Evolutionary conservation across 2,113 vertebrate genomes (phyloP).

Genomic region (Pelecanoides urinatrix): DNA sequence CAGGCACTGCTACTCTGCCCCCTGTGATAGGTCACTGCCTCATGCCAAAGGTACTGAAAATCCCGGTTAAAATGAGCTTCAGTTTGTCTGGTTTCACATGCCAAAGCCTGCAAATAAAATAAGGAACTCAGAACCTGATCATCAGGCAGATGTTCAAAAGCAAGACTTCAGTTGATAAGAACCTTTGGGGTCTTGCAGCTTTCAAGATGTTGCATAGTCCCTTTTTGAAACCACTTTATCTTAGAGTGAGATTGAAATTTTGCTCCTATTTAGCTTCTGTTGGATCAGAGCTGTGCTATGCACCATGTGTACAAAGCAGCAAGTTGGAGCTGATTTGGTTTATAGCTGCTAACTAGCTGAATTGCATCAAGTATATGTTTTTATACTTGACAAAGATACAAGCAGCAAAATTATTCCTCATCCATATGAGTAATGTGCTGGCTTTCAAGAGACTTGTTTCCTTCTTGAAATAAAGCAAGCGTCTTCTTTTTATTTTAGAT

Average conservation of each 20-base stretch:
- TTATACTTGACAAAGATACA: background rate
- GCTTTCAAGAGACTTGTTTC: background rate
- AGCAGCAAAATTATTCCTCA: background rate
- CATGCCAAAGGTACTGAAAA: background rate
- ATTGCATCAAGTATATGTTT: background rate
- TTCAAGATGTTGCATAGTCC: background rate
- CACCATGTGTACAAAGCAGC: background rate
- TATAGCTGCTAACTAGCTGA: background rate
- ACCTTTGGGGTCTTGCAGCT: background rate
- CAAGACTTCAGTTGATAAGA: background rate
- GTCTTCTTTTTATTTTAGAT: constrained; percentile 70
- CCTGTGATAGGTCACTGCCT: background rate
- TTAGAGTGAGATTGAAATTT: background rate
- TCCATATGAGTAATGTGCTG: background rate
- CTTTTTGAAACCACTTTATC: background rate
- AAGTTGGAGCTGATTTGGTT: background rate
- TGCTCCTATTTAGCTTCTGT: background rate
- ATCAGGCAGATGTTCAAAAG: background rate
- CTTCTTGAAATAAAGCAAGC: background rate
- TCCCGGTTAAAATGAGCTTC: background rate
- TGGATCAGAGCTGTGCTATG: background rate
- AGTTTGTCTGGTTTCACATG: background rate
- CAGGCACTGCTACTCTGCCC: background rate
- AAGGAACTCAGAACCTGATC: background rate
- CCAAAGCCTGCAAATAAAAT: background rate